A percentile compares a stretch with the other conserved stretches of the same genome.
Evolutionary conservation across 2,113 vertebrate genomes (phyloP).

Genomic region (Trogon melanurus): DNA sequence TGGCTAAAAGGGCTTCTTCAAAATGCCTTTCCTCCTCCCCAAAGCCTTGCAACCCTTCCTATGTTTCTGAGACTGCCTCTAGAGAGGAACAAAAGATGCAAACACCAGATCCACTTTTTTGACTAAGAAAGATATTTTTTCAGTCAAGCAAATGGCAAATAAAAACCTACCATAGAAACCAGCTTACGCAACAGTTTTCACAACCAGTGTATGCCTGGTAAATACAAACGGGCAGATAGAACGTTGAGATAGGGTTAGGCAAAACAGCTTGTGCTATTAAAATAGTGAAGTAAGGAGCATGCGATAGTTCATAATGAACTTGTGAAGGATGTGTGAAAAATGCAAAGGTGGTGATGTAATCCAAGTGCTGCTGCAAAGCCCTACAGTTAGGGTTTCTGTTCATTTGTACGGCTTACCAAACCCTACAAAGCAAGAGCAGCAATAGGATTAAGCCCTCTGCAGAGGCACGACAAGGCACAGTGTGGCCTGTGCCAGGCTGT

Average conservation of each 20-base stretch:
- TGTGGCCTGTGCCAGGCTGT: background rate
- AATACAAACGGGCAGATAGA: slow-evolving; percentile 38
- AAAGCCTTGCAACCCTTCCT: background rate
- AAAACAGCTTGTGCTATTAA: slow-evolving; percentile 33
- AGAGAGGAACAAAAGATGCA: slow-evolving; percentile 53
- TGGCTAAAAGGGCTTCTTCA: slow-evolving; percentile 10
- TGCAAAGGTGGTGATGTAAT: slow-evolving; percentile 56
- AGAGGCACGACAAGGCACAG: background rate
- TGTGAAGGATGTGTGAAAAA: background rate
- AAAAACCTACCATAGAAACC: slow-evolving; percentile 34
- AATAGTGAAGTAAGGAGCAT: background rate
- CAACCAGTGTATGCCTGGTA: slow-evolving; percentile 2
- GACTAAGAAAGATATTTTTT: slow-evolving; percentile 50
- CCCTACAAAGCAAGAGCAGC: background rate
- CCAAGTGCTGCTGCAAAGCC: slow-evolving; percentile 31
- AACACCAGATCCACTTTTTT: slow-evolving; percentile 40
- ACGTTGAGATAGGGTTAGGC: slow-evolving; percentile 17
- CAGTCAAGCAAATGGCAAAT: slow-evolving; percentile 39
- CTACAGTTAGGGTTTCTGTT: background rate
- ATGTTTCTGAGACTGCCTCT: slow-evolving; percentile 39
- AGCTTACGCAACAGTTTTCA: slow-evolving; percentile 28
- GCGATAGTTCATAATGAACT: background rate
- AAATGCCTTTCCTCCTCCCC: background rate
- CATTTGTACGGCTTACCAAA: background rate
- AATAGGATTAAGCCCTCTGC: background rate